A percentile compares a stretch with the other conserved stretches of the same genome.
Evolutionary conservation across 2,888 invertebrate species (phyloP).

Genomic region (Platycheirus albimanus): DNA sequence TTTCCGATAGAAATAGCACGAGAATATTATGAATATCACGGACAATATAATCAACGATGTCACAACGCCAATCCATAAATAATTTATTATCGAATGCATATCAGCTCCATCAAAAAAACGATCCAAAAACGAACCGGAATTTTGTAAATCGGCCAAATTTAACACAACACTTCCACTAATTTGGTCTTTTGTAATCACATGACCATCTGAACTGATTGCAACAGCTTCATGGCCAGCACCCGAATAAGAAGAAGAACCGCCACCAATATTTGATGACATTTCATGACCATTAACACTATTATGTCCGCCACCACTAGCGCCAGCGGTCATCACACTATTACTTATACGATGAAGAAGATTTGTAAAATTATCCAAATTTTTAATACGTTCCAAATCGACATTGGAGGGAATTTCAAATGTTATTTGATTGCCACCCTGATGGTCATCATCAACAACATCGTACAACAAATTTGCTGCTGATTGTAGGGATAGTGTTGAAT

Average conservation of each 20-base stretch:
- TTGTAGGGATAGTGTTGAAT: slow-evolving; percentile 60
- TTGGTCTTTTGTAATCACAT: slow-evolving; percentile 80
- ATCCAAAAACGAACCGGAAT: slow-evolving; percentile 75
- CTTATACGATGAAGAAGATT: slow-evolving; percentile 79
- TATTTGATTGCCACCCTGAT: slow-evolving; percentile 80
- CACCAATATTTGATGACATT: slow-evolving; percentile 9
- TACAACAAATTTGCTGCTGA: slow-evolving; percentile 68
- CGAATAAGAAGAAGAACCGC: no score
- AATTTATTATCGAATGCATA: slow-evolving; percentile 81
- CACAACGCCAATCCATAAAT: slow-evolving; percentile 82
- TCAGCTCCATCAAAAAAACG: slow-evolving; percentile 80
- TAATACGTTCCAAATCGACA: slow-evolving; percentile 81
- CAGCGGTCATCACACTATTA: slow-evolving; percentile 75
- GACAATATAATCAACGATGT: slow-evolving; percentile 80
- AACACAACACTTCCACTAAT: slow-evolving; percentile 81
- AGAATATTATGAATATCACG: slow-evolving; percentile 81
- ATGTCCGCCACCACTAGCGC: slow-evolving; percentile 54
- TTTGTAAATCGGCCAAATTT: slow-evolving; percentile 79
- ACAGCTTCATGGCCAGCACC: slow-evolving; percentile 46
- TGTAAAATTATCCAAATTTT: slow-evolving; percentile 81
- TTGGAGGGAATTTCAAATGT: slow-evolving; percentile 82
- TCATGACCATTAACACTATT: slow-evolving; percentile 54
- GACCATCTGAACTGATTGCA: slow-evolving; percentile 75
- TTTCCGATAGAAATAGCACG: slow-evolving; percentile 82
- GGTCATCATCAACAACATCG: slow-evolving; percentile 77